Evolutionary conservation across 2,113 vertebrate genomes (phyloP).

Genomic region (Ginglymostoma cirratum): DNA sequence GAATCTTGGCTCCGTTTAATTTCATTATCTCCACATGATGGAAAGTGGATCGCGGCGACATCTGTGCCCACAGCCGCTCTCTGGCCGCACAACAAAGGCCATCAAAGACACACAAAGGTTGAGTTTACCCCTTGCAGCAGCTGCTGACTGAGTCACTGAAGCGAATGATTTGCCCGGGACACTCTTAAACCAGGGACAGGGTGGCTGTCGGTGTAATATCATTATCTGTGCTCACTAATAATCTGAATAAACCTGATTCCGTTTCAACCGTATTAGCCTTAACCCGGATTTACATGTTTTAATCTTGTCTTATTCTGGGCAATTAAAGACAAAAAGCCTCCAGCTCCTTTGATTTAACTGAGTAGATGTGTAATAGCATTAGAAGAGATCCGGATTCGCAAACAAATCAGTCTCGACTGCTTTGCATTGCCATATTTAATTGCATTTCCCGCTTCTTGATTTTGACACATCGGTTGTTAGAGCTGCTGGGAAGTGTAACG

Average conservation of each 20-base stretch:
- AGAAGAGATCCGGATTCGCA: not conserved
- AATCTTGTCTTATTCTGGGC: constrained; percentile 54
- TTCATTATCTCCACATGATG: constrained; percentile 39
- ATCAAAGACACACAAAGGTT: constrained; percentile 64
- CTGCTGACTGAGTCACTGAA: constrained; percentile 47
- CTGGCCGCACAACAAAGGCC: constrained; percentile 55
- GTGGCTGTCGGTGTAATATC: constrained; percentile 61
- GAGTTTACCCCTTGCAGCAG: constrained; percentile 53
- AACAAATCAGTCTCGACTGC: not conserved
- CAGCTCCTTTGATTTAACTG: constrained; percentile 49
- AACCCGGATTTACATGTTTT: constrained; percentile 76
- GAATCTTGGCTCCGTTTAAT: constrained; percentile 41
- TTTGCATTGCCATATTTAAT: not conserved
- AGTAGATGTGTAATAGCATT: not conserved
- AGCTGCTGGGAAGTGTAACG: not conserved
- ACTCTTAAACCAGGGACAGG: constrained; percentile 46
- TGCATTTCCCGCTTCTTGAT: not conserved
- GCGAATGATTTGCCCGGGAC: constrained; percentile 45
- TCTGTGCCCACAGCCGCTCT: constrained; percentile 51
- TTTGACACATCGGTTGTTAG: not conserved
- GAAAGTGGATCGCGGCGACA: constrained; percentile 44
- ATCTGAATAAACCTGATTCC: constrained; percentile 65
- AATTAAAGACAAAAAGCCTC: constrained; percentile 65
- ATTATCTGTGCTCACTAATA: constrained; percentile 65
- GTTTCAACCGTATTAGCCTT: constrained; percentile 69